Percentiles rank a stretch among this genome's conserved stretches.
These are phyloP conservation scores for Sphinx pinastri DNA, from an alignment of 2,888 invertebrate species.

Conservation along the genomic window DNA sequence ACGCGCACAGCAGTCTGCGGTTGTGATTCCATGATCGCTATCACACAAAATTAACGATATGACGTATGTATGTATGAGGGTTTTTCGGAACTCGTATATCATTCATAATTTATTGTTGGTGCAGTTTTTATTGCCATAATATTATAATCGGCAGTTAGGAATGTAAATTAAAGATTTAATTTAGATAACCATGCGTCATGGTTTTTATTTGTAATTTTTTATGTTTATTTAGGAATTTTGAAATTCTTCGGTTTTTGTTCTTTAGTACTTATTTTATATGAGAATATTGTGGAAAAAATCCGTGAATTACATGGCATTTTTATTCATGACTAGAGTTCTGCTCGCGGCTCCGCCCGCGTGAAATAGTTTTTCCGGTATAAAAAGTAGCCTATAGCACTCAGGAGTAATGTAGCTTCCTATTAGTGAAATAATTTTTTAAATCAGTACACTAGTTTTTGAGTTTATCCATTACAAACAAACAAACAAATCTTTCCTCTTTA, in stretches of 20 bases:
- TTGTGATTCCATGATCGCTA: constrained; percentile 47
- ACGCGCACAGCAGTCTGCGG: constrained; percentile 42
- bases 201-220: background rate
- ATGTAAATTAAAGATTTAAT: constrained; percentile 20
- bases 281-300: background rate
- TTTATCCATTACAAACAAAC: too few species aligned
- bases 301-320: background rate
- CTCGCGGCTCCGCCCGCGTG: too few species aligned
- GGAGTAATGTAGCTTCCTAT: too few species aligned
- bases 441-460: too few species aligned
- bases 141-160: constrained; percentile 20
- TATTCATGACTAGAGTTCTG: too few species aligned
- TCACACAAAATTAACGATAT: background rate
- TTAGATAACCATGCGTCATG: constrained; percentile 10
- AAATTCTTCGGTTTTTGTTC: background rate
- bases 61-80: constrained; percentile 9
- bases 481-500: too few species aligned
- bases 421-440: too few species aligned
- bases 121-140: constrained; percentile 36
- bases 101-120: constrained; percentile 46
- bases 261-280: background rate
- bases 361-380: too few species aligned
- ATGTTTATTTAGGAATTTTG: background rate
- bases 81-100: constrained; percentile 26
- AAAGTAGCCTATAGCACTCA: too few species aligned